phyloP scores from a whole-genome alignment of 2,113 vertebrate species.

The Dascyllus trimaculatus region DNA sequence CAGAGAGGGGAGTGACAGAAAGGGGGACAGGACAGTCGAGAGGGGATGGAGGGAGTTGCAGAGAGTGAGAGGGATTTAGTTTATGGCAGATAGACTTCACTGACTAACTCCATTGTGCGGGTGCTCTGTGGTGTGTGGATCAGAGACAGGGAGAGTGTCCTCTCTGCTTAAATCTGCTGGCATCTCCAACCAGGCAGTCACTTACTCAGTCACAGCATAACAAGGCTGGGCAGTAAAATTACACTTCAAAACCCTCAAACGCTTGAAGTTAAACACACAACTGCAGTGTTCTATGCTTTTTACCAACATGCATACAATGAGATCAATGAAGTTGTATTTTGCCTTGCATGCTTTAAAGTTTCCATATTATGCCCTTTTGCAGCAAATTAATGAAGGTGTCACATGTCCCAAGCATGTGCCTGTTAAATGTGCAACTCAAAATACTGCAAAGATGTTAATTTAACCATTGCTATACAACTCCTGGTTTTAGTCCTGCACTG shows the following conservation, averaged over 20 bases:
- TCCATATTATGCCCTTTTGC: no score
- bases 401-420: no score
- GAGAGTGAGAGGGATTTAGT: slow-evolving; percentile 75
- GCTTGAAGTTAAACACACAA: slow-evolving; percentile 6
- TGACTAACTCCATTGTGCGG: slow-evolving; percentile 75
- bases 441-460: no score
- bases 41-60: slow-evolving; percentile 55
- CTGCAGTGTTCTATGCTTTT: not conserved
- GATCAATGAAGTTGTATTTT: no score
- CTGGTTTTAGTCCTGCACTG: no score
- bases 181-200: slow-evolving; percentile 55
- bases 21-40: slow-evolving; percentile 36
- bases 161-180: slow-evolving; percentile 64
- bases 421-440: no score
- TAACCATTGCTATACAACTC: no score
- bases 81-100: slow-evolving; percentile 72
- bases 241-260: slow-evolving; percentile 32
- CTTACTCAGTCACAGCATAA: slow-evolving; percentile 41
- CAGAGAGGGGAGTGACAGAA: not conserved
- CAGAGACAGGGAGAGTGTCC: slow-evolving; percentile 60
- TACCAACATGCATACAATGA: not conserved
- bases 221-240: slow-evolving; percentile 30
- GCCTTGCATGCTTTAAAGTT: no score
- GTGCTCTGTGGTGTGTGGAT: slow-evolving; percentile 66
- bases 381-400: no score